phyloP scores from a whole-genome alignment of 2,797 vertebrate species.

The Chlorospingus flavigularis region DNA sequence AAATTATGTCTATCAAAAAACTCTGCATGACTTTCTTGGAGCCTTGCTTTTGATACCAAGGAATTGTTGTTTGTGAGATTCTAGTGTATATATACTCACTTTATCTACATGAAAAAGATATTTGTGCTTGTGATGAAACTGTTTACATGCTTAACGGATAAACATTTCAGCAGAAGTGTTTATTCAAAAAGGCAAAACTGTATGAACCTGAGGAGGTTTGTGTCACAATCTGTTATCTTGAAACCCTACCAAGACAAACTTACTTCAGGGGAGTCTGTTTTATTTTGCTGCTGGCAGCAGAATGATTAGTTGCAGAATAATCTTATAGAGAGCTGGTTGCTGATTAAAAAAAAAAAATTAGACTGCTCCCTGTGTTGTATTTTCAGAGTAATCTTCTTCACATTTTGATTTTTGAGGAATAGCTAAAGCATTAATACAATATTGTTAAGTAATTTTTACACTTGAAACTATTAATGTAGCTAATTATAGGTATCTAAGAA shows the following conservation, averaged over 20 bases:
- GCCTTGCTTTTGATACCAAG: not conserved
- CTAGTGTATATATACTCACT: not conserved
- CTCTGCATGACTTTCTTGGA: not conserved
- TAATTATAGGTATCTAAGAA: not conserved
- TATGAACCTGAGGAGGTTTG: slow-evolving; percentile 34
- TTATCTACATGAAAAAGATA: not conserved
- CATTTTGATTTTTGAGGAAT: not conserved
- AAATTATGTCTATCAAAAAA: not conserved
- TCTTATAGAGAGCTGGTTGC: not conserved
- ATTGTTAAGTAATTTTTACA: not conserved
- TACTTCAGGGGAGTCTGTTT: slow-evolving; percentile 26
- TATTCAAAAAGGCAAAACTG: slow-evolving; percentile 24
- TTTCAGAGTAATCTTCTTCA: not conserved
- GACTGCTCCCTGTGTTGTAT: not conserved
- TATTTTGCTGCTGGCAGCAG: slow-evolving; percentile 19
- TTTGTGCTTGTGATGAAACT: not conserved
- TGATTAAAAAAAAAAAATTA: not conserved
- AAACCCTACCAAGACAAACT: slow-evolving; percentile 46
- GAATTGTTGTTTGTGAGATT: not conserved
- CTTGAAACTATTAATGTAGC: not conserved
- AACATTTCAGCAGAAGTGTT: slow-evolving; percentile 25
- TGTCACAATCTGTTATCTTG: slow-evolving; percentile 54
- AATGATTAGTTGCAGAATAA: slow-evolving; percentile 29
- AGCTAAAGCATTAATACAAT: not conserved
- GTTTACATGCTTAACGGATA: not conserved